phyloP scores from a whole-genome alignment of 2,797 vertebrate species.

The Myotis planiceps region DNA sequence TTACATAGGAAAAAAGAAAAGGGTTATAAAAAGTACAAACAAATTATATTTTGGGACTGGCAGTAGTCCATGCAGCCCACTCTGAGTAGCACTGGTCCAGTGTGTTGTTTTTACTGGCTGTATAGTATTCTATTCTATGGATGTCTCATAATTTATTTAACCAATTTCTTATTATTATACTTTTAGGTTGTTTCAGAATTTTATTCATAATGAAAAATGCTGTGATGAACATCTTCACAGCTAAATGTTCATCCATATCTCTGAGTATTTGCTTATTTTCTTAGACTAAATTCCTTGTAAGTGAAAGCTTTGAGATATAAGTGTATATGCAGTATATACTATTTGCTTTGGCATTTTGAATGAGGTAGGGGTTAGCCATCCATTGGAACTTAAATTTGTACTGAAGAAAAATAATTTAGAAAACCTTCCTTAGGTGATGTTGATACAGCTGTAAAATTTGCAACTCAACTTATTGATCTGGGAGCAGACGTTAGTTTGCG shows the following conservation, averaged over 20 bases:
- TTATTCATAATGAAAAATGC: neutral
- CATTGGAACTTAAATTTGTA: neutral
- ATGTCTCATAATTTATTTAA: neutral
- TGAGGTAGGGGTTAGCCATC: neutral
- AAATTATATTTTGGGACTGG: neutral
- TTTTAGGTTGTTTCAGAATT: constrained; percentile 23
- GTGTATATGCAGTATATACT: neutral
- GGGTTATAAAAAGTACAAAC: neutral
- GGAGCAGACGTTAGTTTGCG: constrained; percentile 94
- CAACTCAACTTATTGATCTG: constrained; percentile 91
- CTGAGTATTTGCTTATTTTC: neutral
- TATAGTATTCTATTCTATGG: neutral
- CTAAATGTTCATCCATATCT: neutral
- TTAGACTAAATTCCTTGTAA: constrained; percentile 4
- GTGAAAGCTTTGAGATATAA: neutral
- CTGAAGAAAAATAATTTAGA: constrained; percentile 42
- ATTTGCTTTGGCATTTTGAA: constrained; percentile 29
- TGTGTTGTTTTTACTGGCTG: neutral
- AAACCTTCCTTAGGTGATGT: constrained; percentile 92
- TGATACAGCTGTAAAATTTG: constrained; percentile 93
- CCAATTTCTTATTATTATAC: neutral
- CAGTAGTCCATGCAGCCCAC: neutral
- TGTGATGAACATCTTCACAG: neutral
- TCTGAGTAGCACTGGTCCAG: neutral
- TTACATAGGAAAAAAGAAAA: neutral